Conservation (phyloP, 64 coral and sea anemone species). For the Montipora cactus region DNA sequence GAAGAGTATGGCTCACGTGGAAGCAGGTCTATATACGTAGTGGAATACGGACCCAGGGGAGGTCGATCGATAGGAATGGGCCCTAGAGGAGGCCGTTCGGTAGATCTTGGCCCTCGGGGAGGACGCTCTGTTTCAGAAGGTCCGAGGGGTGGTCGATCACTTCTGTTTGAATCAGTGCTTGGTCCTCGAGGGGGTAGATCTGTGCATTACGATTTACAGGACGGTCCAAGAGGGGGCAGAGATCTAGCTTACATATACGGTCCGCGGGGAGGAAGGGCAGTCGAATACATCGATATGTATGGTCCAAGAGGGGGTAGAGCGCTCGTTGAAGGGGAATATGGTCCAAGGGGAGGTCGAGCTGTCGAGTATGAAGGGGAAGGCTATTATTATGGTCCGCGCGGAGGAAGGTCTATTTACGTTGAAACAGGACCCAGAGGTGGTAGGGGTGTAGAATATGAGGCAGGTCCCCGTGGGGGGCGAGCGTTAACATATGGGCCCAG, state of each 20-base stretch:
- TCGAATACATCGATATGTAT: background rate
- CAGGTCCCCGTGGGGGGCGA: constrained; percentile 13
- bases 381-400: constrained; percentile 18
- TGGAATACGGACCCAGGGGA: constrained; percentile 39
- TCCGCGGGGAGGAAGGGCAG: constrained; percentile 53
- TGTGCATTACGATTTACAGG: constrained; percentile 3
- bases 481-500: constrained; percentile 42
- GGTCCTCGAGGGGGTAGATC: background rate
- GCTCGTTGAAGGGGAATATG: background rate
- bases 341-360: constrained; percentile 34
- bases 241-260: background rate
- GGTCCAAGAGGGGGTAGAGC: constrained; percentile 67
- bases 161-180: background rate
- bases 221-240: constrained; percentile 74
- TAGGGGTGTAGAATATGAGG: constrained; percentile 24
- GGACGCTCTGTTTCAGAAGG: constrained; percentile 32
- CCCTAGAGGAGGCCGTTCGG: constrained; percentile 12
- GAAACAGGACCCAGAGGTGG: constrained; percentile 63
- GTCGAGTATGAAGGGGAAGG: background rate
- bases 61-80: constrained; percentile 34
- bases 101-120: constrained; percentile 37
- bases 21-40: background rate
- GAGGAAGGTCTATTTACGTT: constrained; percentile 4
- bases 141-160: constrained; percentile 58
- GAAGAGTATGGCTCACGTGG: constrained; percentile 39